These are phyloP conservation scores for Littorina saxatilis DNA, from an alignment of 1,140 invertebrate genomes.

Conservation along the genomic window DNA sequence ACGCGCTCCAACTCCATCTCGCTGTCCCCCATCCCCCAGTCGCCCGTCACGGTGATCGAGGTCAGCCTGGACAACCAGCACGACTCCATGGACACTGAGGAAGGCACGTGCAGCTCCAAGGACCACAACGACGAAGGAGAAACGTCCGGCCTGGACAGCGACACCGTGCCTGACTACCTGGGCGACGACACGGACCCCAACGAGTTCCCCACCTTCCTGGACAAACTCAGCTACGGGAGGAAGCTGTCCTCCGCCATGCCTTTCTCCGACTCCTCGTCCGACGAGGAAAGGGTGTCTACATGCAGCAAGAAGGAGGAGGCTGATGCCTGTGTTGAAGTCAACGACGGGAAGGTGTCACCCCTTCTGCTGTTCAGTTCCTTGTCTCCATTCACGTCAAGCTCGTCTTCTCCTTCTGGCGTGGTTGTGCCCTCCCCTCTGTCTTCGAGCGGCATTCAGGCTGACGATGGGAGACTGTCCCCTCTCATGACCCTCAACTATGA, in stretches of 20 bases:
- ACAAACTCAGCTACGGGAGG: background rate
- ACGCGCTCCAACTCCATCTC: conserved; percentile 53
- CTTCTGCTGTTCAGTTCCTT: background rate
- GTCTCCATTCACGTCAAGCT: background rate
- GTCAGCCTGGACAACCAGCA: conserved; percentile 68
- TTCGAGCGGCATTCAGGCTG: conserved; percentile 49
- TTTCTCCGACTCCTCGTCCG: background rate
- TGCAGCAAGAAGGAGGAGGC: background rate
- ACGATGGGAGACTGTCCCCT: conserved; percentile 57
- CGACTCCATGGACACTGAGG: conserved; percentile 66
- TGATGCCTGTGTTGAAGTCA: conserved; percentile 11
- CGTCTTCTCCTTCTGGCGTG: background rate
- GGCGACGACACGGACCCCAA: conserved; percentile 35
- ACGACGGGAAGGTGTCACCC: conserved; percentile 17
- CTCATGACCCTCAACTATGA: conserved; percentile 45
- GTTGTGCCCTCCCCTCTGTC: background rate
- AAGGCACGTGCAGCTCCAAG: conserved; percentile 45
- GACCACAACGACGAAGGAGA: conserved; percentile 35
- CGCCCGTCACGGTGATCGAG: conserved; percentile 71
- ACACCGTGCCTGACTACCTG: background rate
- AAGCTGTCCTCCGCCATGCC: background rate
- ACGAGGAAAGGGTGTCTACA: background rate
- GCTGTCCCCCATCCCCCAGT: conserved; percentile 58
- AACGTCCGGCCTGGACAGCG: background rate
- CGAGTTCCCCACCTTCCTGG: conserved; percentile 27